Percentiles rank a stretch among this genome's conserved stretches.
Conservation (phyloP, 2,113 vertebrate species). For the Butorides virescens region DNA sequence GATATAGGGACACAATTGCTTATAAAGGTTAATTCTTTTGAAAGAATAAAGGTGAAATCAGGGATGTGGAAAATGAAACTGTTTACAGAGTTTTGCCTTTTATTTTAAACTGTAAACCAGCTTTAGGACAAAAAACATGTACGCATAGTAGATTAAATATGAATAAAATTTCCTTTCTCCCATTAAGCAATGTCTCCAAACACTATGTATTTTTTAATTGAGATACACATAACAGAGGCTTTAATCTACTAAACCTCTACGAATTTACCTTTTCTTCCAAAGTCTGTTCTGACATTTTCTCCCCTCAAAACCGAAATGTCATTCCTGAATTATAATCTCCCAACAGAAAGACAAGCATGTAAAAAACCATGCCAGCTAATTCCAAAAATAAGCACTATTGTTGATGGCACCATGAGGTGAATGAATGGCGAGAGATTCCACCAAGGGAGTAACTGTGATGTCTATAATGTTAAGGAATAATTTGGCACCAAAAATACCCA, state of each 20-base stretch:
- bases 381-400: constrained; percentile 29
- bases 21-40: background rate
- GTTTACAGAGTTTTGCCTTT: background rate
- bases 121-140: background rate
- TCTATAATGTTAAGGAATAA: constrained; percentile 60
- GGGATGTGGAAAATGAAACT: background rate
- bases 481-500: constrained; percentile 62
- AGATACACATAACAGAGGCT: background rate
- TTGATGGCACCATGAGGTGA: constrained; percentile 25
- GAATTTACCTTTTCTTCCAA: constrained; percentile 26
- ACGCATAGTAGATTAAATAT: background rate
- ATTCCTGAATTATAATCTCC: constrained; percentile 31
- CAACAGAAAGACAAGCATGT: background rate
- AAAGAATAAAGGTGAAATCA: background rate
- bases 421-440: constrained; percentile 68
- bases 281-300: constrained; percentile 28
- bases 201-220: background rate
- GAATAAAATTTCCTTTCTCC: background rate
- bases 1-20: background rate
- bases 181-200: background rate
- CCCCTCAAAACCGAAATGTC: constrained; percentile 2
- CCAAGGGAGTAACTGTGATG: constrained; percentile 58
- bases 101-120: background rate
- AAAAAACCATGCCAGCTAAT: background rate
- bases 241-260: background rate